Base-by-base conservation (phyloP, 2,888 invertebrate species). In the Cantharis lateralis region DNA sequence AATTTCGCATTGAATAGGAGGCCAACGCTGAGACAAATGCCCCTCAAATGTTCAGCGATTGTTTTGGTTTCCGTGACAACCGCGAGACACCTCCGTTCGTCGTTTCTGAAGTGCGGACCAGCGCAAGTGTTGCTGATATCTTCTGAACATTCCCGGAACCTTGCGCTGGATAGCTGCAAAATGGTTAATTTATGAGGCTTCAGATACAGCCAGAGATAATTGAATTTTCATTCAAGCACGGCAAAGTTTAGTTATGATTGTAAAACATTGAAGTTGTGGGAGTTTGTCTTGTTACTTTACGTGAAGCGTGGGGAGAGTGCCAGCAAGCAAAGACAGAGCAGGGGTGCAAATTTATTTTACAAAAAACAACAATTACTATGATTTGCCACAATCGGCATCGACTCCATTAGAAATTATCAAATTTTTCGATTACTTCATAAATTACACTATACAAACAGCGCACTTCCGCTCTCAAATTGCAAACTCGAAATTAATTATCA, bases 131-230 rank as follows among this genome's bases (percentile, higher is more conserved):
- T 61, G 72, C 7, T 64, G 68, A 62, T 26, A 32, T 68, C 74
- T 78, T 76, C 74, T 78, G 74, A 76, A 48, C 15, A 15, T 16
- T 48, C 15, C 64, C 18, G 71, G 63, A 78, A 66, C 62, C 72
- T 48, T 48, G 68, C 32, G 61, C 77, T 80, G 79, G 70, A 63
- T 62, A 63, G 72, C 77, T 78, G 76, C 70, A 75, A 68, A 77
- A 79, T 78, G 80, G 81, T 80, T 81, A 80, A 81, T 81, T 81
- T 81, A 81, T 81, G 79, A 78, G 81, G 80, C 79, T 81, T 81
- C 81, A 80, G 80, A 81, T 80, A 80, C 78, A 78, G 80, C 76
- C 79, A 76, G 73, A 81, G 80, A 81, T 80, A 81, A 81, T 81
- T 81, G 80, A 81, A 80, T 80, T 81, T 81, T 80, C 80, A 80